Base-by-base conservation (phyloP, 2,888 invertebrate species). In the Apoda limacodes region DNA sequence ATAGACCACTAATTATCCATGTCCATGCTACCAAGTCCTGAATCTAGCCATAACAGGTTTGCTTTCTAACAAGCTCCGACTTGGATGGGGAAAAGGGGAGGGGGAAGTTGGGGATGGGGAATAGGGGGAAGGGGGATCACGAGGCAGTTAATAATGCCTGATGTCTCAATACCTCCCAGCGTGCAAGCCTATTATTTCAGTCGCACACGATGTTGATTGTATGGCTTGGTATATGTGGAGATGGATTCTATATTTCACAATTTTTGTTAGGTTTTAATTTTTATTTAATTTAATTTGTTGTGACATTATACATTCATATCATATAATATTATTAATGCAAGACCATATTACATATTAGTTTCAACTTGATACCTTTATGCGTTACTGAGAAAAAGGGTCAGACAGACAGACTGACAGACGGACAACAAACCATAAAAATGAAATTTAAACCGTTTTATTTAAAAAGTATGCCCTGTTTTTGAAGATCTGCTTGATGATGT, bases 101-200 rank as follows among this genome's bases (percentile, higher is more conserved):
- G 30, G 28, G 30, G 26, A 17, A 24, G 6, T 22, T 22, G 39
- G 41, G 32, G 40, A 32, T 39, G 42, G 27, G 30, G 21, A 30
- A 24, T 28, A 32, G 30, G 35, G 35, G 33, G 14, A 29, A 30
- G 30, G 31, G 38, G 28, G 48, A 38, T 45, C 52, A 53, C 50
- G 55, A 55, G 46, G 52, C 48, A 51, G 52, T 52, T 70, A 69
- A 67, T 70, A 63, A 66, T 50, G 57, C 42, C 67, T 80, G 81
- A 82, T 80, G 81, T 81, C 81, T 82, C 80, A 81, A 82, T 82
- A 69, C 81, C 74, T 78, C 81, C 80, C 81, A 76, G 71, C 55
- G 68, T 66, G 75, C 61, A 54, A 65, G 72, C 72, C 78, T 80
- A 78, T 78, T 81, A 80, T 80, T 78, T 76, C 70, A 66, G 64